Percentiles rank a stretch among this genome's conserved stretches.
Conservation (phyloP, 2,888 invertebrate species). For the Patella depressa region DNA sequence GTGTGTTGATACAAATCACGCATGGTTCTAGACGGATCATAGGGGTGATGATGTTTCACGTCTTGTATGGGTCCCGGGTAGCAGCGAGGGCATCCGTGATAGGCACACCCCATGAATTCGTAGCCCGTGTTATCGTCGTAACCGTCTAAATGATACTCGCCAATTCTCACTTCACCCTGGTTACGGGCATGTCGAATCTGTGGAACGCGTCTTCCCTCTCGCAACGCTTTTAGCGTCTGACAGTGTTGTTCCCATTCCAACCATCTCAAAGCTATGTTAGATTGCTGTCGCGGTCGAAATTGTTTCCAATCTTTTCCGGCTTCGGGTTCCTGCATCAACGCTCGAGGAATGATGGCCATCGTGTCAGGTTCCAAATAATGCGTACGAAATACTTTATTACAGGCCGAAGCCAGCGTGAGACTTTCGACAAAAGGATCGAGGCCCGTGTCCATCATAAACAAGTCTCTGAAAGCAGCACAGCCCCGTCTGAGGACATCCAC, state of each 20-base stretch:
- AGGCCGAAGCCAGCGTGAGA: not conserved
- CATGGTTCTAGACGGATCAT: constrained; percentile 3
- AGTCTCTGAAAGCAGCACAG: no score
- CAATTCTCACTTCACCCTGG: no score
- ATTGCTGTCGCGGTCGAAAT: not conserved
- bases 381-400: not conserved
- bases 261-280: not conserved
- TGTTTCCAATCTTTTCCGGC: no score
- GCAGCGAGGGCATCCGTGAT: not conserved
- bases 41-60: not conserved
- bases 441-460: not conserved
- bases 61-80: not conserved
- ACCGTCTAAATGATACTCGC: no score
- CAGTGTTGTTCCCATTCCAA: not conserved
- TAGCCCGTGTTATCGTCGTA: no score
- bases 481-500: no score
- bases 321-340: no score
- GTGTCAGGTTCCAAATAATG: no score
- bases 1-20: not conserved
- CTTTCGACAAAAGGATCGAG: not conserved
- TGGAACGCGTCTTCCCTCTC: no score
- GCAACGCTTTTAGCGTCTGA: no score
- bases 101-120: not conserved
- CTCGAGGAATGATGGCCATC: no score
- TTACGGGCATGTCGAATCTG: no score